These are phyloP conservation scores for Rhinolophus sinicus DNA, from an alignment of 2,113 vertebrate species.

Conservation along the genomic window DNA sequence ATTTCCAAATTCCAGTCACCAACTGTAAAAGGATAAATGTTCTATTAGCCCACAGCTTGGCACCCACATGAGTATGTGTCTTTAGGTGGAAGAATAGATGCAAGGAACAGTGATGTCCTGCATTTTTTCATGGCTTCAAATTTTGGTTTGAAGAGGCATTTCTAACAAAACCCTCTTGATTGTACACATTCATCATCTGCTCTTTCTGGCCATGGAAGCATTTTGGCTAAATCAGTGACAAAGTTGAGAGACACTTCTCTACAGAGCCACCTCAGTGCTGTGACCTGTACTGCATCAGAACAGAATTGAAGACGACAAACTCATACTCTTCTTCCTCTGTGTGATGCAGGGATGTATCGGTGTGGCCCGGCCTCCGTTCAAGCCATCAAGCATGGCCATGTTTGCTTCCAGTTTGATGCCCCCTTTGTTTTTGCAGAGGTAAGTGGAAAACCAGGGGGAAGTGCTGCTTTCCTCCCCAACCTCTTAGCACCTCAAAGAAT, in stretches of 20 bases:
- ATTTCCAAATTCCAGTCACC: not conserved
- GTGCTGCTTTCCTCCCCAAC: not conserved
- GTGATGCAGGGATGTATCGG: slow-evolving; percentile 92
- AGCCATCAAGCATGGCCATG: slow-evolving; percentile 95
- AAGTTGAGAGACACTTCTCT: not conserved
- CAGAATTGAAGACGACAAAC: not conserved
- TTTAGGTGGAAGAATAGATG: not conserved
- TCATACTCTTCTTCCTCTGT: not conserved
- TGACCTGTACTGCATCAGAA: not conserved
- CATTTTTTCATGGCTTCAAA: not conserved
- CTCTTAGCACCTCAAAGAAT: not conserved
- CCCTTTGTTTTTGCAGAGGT: slow-evolving; percentile 97
- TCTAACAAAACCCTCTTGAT: not conserved
- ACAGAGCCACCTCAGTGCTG: not conserved
- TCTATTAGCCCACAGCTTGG: rapidly evolving
- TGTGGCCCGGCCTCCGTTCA: slow-evolving; percentile 96
- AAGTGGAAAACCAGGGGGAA: not conserved
- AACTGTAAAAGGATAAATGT: not conserved
- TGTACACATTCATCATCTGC: rapidly evolving
- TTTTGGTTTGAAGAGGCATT: not conserved
- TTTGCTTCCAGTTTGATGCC: slow-evolving; percentile 95
- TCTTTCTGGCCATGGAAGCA: not conserved
- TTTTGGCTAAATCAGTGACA: not conserved
- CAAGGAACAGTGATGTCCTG: too few species aligned
- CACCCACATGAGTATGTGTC: not conserved